Conservation (phyloP, 2,797 vertebrate genomes). For the Acipenser oxyrinchus region DNA sequence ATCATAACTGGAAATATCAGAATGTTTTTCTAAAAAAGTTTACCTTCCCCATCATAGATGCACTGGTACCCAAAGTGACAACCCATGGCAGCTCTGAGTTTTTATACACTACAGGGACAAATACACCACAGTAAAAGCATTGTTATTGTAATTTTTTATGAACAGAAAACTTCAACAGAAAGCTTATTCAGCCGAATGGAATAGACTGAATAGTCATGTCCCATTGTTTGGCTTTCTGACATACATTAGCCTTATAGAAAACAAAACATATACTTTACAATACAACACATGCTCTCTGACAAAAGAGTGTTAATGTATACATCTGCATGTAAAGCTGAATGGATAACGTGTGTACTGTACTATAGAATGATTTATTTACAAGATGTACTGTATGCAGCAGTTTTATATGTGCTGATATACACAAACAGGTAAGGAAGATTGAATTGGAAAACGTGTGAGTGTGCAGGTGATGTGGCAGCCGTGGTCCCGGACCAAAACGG, state of each 20-base stretch:
- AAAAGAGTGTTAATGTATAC: too few species aligned
- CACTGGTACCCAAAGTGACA: not conserved
- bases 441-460: too few species aligned
- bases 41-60: constrained; percentile 1
- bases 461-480: too few species aligned
- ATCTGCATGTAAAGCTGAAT: too few species aligned
- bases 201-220: not conserved
- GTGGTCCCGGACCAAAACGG: too few species aligned
- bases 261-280: not conserved
- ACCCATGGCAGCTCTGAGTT: not conserved
- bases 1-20: not conserved
- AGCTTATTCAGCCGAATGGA: not conserved
- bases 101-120: not conserved
- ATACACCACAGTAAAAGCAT: not conserved
- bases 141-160: constrained; percentile 1
- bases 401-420: too few species aligned
- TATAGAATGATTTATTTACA: too few species aligned
- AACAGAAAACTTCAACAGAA: not conserved
- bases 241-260: constrained; percentile 1
- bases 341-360: too few species aligned
- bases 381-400: too few species aligned
- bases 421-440: too few species aligned
- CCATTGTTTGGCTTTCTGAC: not conserved
- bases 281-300: too few species aligned
- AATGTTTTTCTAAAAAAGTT: not conserved